These are phyloP conservation scores for Prionailurus bengalensis DNA, from an alignment of 2,113 vertebrate genomes.

Conservation along the genomic window DNA sequence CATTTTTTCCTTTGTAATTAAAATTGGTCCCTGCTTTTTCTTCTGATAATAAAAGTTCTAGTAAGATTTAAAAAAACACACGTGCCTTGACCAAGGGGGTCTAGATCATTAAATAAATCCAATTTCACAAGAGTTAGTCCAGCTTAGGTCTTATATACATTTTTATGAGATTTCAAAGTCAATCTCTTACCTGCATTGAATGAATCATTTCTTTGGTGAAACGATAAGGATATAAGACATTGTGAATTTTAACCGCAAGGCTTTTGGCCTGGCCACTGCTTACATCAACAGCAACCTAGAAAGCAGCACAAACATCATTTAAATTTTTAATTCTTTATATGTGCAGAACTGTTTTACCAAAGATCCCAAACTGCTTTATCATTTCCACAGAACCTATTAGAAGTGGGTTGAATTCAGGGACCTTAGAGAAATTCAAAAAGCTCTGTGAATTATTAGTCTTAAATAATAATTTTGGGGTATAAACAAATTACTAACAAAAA, in stretches of 20 bases:
- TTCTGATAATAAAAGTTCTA: slow-evolving; percentile 56
- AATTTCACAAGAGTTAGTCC: slow-evolving; percentile 14
- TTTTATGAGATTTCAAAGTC: slow-evolving; percentile 13
- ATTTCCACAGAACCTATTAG: slow-evolving; percentile 42
- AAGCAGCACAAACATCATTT: slow-evolving; percentile 48
- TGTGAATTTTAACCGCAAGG: slow-evolving; percentile 96
- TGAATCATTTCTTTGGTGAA: slow-evolving; percentile 98
- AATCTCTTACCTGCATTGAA: slow-evolving; percentile 93
- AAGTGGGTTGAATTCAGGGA: not conserved
- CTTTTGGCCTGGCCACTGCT: slow-evolving; percentile 91
- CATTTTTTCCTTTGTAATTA: slow-evolving; percentile 39
- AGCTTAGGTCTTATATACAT: not conserved
- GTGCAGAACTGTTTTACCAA: slow-evolving; percentile 46
- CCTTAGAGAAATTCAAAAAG: slow-evolving; percentile 7
- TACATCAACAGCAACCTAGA: slow-evolving; percentile 95
- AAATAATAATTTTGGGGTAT: not conserved
- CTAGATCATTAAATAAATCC: slow-evolving; percentile 41
- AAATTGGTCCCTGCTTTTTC: slow-evolving; percentile 32
- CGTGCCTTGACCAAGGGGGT: not conserved
- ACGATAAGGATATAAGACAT: slow-evolving; percentile 95
- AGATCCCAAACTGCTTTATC: slow-evolving; percentile 55
- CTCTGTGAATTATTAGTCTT: slow-evolving; percentile 17
- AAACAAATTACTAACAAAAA: slow-evolving; percentile 62
- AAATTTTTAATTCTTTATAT: slow-evolving; percentile 40
- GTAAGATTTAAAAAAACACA: slow-evolving; percentile 31